phyloP scores from a whole-genome alignment of 1,140 invertebrate genomes.

The Kradibia gibbosae region DNA sequence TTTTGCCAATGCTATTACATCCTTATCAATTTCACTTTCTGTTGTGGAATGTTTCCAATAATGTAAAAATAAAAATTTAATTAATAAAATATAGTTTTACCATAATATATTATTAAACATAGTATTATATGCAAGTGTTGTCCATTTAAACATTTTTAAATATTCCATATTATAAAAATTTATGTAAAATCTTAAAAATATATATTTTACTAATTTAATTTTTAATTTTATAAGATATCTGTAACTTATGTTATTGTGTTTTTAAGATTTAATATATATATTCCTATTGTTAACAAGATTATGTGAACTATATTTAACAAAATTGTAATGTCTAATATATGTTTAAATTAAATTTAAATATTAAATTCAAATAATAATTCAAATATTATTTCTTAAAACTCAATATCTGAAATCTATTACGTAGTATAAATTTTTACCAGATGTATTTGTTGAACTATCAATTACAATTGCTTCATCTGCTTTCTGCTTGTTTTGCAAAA shows the following conservation, averaged over 20 bases:
- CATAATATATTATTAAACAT: too few relatives aligned
- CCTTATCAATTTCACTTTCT: conserved; percentile 46
- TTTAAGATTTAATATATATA: not conserved
- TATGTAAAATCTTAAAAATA: too few relatives aligned
- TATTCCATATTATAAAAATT: too few relatives aligned
- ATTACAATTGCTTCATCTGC: conserved; percentile 19
- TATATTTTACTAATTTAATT: too few relatives aligned
- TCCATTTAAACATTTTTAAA: too few relatives aligned
- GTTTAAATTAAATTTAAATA: too few relatives aligned
- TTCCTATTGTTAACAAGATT: not conserved
- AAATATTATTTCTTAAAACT: not conserved
- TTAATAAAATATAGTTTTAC: not conserved
- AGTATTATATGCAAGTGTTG: too few relatives aligned
- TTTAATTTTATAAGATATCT: too few relatives aligned
- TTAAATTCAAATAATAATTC: not conserved
- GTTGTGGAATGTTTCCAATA: too few relatives aligned
- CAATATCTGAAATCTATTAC: not conserved
- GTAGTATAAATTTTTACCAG: conserved; percentile 16
- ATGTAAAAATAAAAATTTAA: conserved; percentile 38
- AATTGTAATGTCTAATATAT: too few relatives aligned
- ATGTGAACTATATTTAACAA: not conserved
- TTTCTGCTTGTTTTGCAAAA: not conserved
- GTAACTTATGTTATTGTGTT: too few relatives aligned
- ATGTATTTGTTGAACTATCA: conserved; percentile 39
- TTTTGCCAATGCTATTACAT: conserved; percentile 43